These are phyloP conservation scores for Timema cristinae DNA, from an alignment of 2,888 invertebrate species.

Conservation along the genomic window DNA sequence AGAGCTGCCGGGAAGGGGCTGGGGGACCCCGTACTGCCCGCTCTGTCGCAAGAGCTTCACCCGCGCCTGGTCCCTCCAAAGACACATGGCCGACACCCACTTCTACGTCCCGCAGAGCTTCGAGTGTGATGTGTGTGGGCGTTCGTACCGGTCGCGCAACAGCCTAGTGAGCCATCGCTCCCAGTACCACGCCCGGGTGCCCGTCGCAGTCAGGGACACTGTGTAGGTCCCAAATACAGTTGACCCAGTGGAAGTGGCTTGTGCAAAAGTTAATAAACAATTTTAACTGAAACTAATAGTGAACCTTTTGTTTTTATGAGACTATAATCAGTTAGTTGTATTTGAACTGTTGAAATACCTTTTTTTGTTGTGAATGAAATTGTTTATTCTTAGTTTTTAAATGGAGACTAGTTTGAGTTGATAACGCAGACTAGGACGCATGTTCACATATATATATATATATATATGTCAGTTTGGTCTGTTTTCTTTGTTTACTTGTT, in stretches of 20 bases:
- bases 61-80: constrained; percentile 49
- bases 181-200: constrained; percentile 44
- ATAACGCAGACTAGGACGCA: too few species aligned
- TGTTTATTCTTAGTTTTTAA: too few species aligned
- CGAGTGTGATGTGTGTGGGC: constrained; percentile 48
- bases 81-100: constrained; percentile 50
- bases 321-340: too few species aligned
- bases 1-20: constrained; percentile 34
- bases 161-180: constrained; percentile 50
- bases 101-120: constrained; percentile 48
- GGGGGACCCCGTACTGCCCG: constrained; percentile 41
- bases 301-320: background rate
- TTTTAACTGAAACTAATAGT: constrained; percentile 3
- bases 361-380: too few species aligned
- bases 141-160: constrained; percentile 48
- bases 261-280: background rate
- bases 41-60: constrained; percentile 50
- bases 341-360: too few species aligned
- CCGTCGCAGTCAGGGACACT: too few species aligned
- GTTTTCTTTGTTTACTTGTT: too few species aligned
- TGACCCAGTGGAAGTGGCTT: too few species aligned
- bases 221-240: too few species aligned
- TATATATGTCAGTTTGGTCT: too few species aligned
- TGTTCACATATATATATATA: too few species aligned
- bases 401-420: too few species aligned